These are phyloP conservation scores for Caenorhabditis becei DNA, from an alignment of 2,888 invertebrate genomes.

Conservation along the genomic window DNA sequence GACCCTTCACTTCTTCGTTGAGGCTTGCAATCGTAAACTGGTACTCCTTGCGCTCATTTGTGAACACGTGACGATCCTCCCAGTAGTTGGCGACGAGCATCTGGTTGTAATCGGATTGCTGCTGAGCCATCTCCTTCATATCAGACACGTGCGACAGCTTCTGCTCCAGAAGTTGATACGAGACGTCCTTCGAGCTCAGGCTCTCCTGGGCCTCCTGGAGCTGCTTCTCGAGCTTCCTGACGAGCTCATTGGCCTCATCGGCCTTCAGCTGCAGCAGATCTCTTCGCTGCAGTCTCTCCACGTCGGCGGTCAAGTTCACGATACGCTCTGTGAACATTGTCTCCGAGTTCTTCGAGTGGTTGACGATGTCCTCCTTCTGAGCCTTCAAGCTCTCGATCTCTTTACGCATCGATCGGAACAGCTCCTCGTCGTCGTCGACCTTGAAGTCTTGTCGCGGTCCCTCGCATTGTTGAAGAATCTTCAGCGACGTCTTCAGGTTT, in stretches of 20 bases:
- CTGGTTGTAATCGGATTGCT: background rate
- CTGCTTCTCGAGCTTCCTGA: background rate
- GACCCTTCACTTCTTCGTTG: background rate
- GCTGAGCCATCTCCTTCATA: background rate
- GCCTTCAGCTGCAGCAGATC: background rate
- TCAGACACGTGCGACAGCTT: too few species aligned
- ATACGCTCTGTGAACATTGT: conserved; percentile 8
- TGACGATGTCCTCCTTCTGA: conserved; percentile 45
- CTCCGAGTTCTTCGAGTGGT: conserved; percentile 38
- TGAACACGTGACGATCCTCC: background rate
- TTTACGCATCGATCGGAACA: conserved; percentile 21
- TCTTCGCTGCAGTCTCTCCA: background rate
- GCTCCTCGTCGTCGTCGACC: too few species aligned
- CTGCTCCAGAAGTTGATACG: background rate
- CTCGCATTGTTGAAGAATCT: too few species aligned
- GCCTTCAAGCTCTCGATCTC: conserved; percentile 29
- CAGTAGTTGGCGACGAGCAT: background rate
- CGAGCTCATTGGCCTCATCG: conserved; percentile 2
- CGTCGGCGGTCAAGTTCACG: background rate
- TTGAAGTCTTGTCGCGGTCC: too few species aligned
- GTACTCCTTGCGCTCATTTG: background rate
- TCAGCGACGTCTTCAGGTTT: background rate
- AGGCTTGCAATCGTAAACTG: conserved; percentile 2
- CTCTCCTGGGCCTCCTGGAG: background rate
- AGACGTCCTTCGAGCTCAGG: background rate